Evolutionary conservation across 2,113 vertebrate species (phyloP).

Genomic region (Agapornis roseicollis): DNA sequence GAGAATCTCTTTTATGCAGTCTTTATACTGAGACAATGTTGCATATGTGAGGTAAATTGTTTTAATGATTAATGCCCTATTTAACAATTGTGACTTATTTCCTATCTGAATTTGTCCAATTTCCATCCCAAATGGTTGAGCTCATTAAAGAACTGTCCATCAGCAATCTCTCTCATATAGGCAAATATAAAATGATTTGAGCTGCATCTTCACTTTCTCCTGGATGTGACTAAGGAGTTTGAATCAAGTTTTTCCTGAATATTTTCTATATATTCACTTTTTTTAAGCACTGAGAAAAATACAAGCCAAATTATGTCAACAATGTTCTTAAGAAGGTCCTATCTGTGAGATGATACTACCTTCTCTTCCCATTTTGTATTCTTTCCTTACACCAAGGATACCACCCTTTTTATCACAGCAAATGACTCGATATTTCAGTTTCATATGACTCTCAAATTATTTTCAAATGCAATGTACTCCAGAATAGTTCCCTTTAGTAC

Average conservation of each 20-base stretch:
- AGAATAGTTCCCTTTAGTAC: neutral
- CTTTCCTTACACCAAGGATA: neutral
- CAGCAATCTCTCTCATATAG: neutral
- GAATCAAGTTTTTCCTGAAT: neutral
- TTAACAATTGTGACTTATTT: neutral
- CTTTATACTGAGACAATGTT: neutral
- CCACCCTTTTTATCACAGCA: neutral
- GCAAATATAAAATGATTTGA: neutral
- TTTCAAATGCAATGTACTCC: neutral
- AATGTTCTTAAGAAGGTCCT: neutral
- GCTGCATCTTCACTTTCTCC: neutral
- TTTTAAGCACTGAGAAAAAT: neutral
- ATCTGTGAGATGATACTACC: neutral
- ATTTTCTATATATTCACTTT: neutral
- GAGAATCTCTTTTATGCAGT: neutral
- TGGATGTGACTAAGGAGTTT: neutral
- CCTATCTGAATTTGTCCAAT: neutral
- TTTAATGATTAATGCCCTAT: conserved; percentile 4
- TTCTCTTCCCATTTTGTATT: neutral
- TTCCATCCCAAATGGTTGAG: neutral
- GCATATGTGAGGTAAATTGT: neutral
- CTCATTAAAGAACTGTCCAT: neutral
- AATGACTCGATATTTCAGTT: neutral
- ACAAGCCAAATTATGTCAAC: neutral
- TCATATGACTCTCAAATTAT: neutral